These are phyloP conservation scores for Morone chrysops DNA, from an alignment of 2,113 vertebrate genomes.

Conservation along the genomic window DNA sequence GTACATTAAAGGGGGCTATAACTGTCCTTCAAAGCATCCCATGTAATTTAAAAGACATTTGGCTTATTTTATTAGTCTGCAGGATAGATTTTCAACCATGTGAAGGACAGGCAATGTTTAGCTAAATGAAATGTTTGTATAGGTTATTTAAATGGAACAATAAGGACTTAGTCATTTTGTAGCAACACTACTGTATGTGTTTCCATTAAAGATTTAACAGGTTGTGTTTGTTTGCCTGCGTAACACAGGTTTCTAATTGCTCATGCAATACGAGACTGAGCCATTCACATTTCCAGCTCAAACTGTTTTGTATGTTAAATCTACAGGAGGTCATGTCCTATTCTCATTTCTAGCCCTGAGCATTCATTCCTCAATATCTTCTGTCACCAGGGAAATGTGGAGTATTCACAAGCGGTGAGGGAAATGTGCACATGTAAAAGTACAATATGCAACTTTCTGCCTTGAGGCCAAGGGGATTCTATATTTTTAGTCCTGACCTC, in stretches of 20 bases:
- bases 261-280: neutral
- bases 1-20: constrained; percentile 62
- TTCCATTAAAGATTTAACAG: constrained; percentile 38
- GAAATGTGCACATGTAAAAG: constrained; percentile 7
- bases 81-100: constrained; percentile 21
- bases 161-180: constrained; percentile 1
- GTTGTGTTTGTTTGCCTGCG: constrained; percentile 6
- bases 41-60: constrained; percentile 64
- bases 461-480: constrained; percentile 8
- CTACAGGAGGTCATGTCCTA: constrained; percentile 2
- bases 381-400: constrained; percentile 12
- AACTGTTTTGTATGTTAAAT: constrained; percentile 12
- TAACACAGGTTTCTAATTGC: constrained; percentile 10
- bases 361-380: neutral
- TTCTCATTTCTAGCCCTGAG: neutral
- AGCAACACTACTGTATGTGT: constrained; percentile 7
- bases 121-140: constrained; percentile 54
- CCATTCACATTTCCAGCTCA: neutral
- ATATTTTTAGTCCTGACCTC: constrained; percentile 35
- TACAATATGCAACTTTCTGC: constrained; percentile 10
- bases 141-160: constrained; percentile 40
- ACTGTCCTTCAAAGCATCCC: constrained; percentile 63
- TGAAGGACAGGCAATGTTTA: constrained; percentile 15
- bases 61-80: constrained; percentile 50
- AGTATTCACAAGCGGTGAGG: constrained; percentile 32